Conservation (phyloP, 2,113 vertebrate genomes). For the Ramphastos sulfuratus region DNA sequence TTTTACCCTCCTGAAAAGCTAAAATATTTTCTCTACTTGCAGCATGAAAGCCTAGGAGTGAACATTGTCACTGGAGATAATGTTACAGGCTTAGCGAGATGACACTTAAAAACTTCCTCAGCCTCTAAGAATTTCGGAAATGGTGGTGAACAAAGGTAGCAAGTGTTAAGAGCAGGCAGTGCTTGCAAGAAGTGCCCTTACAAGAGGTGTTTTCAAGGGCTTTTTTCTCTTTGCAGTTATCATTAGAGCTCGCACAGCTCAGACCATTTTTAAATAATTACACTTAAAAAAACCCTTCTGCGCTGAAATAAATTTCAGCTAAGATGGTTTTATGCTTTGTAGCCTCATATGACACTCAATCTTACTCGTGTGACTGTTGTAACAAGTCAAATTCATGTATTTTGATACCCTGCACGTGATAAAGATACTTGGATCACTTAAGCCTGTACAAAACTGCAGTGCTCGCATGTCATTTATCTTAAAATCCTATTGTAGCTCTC, state of each 20-base stretch:
- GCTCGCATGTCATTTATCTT: constrained; percentile 45
- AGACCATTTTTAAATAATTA: not conserved
- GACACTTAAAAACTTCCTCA: constrained; percentile 22
- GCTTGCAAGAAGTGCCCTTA: not conserved
- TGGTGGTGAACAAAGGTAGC: not conserved
- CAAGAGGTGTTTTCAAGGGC: not conserved
- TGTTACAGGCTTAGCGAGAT: not conserved
- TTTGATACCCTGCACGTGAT: constrained; percentile 2
- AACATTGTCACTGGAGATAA: not conserved
- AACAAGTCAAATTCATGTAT: constrained; percentile 39
- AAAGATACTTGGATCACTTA: constrained; percentile 34
- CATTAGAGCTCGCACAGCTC: not conserved
- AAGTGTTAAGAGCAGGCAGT: not conserved
- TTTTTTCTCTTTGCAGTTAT: not conserved
- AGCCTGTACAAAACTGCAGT: constrained; percentile 17
- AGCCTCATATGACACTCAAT: not conserved
- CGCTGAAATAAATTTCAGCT: not conserved
- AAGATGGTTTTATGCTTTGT: not conserved
- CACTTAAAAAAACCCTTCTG: not conserved
- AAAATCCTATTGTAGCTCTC: constrained; percentile 37
- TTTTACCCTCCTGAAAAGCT: not conserved
- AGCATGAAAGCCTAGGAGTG: not conserved
- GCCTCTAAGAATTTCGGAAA: constrained; percentile 21
- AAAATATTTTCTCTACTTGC: not conserved
- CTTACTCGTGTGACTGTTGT: constrained; percentile 5